phyloP scores from a whole-genome alignment of 1,140 invertebrate species.

The Heliconius melpomene region DNA sequence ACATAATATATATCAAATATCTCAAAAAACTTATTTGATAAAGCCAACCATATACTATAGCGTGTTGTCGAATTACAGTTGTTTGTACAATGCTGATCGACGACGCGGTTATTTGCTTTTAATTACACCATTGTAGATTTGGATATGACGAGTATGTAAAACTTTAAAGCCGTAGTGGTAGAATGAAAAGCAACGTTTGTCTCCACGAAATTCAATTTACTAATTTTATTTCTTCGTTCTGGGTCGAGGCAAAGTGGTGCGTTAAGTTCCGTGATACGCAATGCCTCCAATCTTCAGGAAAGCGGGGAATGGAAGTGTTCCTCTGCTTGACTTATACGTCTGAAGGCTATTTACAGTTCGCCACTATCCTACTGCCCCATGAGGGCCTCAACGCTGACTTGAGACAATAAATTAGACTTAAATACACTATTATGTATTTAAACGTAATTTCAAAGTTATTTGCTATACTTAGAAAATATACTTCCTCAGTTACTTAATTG shows the following conservation, averaged over 20 bases:
- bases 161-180: background rate
- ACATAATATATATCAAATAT: background rate
- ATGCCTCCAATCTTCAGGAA: too few species aligned
- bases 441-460: background rate
- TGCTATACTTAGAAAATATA: background rate
- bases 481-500: background rate
- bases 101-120: conserved; percentile 1
- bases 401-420: too few species aligned
- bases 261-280: too few species aligned
- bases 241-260: too few species aligned
- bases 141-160: background rate
- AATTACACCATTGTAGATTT: background rate
- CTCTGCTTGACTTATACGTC: too few species aligned
- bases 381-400: background rate
- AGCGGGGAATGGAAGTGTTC: too few species aligned
- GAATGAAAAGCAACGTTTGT: too few species aligned
- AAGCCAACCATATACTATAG: background rate
- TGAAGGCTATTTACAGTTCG: background rate
- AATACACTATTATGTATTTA: background rate
- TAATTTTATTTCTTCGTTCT: too few species aligned
- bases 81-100: background rate
- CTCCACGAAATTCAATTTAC: too few species aligned
- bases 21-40: background rate
- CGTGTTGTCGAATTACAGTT: background rate
- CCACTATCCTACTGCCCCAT: background rate